Evolutionary conservation across 1,140 invertebrate genomes (phyloP).

Genomic region (Drosophila auraria): DNA sequence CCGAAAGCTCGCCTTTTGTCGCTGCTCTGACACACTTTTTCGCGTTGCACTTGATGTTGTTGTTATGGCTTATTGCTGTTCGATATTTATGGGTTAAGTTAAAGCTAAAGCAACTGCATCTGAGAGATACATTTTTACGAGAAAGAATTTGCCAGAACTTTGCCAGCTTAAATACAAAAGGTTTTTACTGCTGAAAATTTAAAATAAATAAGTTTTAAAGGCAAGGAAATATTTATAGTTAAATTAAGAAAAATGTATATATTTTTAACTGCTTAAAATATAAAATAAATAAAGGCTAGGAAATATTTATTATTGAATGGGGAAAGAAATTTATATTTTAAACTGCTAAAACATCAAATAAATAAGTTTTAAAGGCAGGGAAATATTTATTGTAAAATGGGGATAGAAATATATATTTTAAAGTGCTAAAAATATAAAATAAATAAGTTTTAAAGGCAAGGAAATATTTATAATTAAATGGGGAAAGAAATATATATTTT

Average conservation of each 20-base stretch:
- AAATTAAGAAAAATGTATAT: not conserved
- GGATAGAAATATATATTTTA: not conserved
- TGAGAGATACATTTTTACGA: constrained; percentile 13
- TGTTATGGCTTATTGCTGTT: constrained; percentile 15
- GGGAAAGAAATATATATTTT: not conserved
- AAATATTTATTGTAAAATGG: no score
- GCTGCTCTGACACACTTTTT: constrained; percentile 51
- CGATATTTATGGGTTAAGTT: constrained; percentile 67
- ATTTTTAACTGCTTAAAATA: not conserved
- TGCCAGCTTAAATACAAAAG: not conserved
- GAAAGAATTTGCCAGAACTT: constrained; percentile 2
- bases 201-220: no score
- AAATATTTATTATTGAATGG: no score
- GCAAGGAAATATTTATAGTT: no score
- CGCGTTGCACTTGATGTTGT: constrained; percentile 32
- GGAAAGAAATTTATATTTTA: not conserved
- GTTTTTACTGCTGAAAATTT: not conserved
- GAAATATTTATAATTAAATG: no score
- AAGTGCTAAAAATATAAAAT: not conserved
- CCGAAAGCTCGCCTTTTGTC: constrained; percentile 59
- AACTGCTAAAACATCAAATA: not conserved
- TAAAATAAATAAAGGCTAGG: not conserved
- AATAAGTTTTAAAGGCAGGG: no score
- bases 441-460: no score
- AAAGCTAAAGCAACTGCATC: constrained; percentile 12